Evolutionary conservation across 2,113 vertebrate species (phyloP).

Genomic region (Campylomormyrus tamandua): DNA sequence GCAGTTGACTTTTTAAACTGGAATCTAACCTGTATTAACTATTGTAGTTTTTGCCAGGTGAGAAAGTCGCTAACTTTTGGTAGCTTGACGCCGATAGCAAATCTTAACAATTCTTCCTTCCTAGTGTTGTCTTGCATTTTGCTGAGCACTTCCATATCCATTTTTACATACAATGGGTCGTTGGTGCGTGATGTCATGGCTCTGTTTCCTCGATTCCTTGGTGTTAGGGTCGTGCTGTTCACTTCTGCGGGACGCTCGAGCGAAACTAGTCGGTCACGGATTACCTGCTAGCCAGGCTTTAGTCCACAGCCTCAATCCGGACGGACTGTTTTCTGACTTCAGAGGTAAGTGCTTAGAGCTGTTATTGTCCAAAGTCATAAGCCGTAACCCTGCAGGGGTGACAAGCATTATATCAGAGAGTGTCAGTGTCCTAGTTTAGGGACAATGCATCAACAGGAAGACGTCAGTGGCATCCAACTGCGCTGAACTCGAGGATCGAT

Average conservation of each 20-base stretch:
- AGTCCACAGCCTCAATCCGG: background rate
- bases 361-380: background rate
- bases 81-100: background rate
- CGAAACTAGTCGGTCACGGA: background rate
- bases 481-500: conserved; percentile 53
- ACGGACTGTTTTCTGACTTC: background rate
- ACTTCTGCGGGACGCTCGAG: background rate
- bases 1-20: background rate
- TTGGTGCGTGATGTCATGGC: background rate
- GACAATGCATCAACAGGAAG: conserved; percentile 38
- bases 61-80: background rate
- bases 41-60: background rate
- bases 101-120: background rate
- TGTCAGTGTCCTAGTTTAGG: background rate
- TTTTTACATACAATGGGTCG: background rate
- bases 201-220: background rate
- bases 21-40: background rate
- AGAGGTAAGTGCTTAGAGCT: background rate
- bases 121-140: background rate
- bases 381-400: background rate
- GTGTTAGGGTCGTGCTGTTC: background rate
- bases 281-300: background rate
- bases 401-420: background rate
- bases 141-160: background rate
- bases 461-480: conserved; percentile 56